Evolutionary conservation across 2,113 vertebrate species (phyloP), one percentile per base, ranked within the genome.

Genomic region (Castor canadensis): DNA sequence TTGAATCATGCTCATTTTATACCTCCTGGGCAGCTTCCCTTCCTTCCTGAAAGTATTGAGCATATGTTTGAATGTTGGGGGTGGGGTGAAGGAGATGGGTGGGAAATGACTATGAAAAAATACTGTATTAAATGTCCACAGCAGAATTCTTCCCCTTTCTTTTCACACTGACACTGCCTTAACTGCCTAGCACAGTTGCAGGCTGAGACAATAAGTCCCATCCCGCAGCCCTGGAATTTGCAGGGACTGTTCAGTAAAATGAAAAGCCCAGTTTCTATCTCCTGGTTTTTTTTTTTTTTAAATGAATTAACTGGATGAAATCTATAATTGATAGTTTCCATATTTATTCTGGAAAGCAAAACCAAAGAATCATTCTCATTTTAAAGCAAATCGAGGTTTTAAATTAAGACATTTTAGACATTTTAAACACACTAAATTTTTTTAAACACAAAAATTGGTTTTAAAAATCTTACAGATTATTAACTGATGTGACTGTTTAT

Each of bases 11-110:
- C 93, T 98, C 96, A 97, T 97, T 97, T 97, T 35, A 52, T 95
- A 89, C 97, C 97, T 96, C 97, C 97, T 97, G 97, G 97, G 96
- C 93, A 81, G 96, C 16, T 89, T 96, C 95, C 94, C 97, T 97
- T 97, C 96, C 97, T 98, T 97, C 94, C 96, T 94, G 96, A 94
- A 88, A 97, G 94, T 84, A 76, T 71, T 54, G 75, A 94, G 93
- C 96, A 94, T 96, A 96, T 97, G 95, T 93, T 96, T 97, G 93
- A 94, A 95, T 95, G 72, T 28, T 58, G 72, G 79, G 80, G 83
- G 56, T 60, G 19, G 58, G 15, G n/a, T 32, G 71, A 87, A 56
- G 72, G 56, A 85, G 67, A 81, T 40, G 80, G 47, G 77, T 79
- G 43, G 89, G 75, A 85, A 97, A 79, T 80, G 82, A 90, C 81